Base-by-base conservation (phyloP, 2,797 vertebrate species). In the Peromyscus eremicus region DNA sequence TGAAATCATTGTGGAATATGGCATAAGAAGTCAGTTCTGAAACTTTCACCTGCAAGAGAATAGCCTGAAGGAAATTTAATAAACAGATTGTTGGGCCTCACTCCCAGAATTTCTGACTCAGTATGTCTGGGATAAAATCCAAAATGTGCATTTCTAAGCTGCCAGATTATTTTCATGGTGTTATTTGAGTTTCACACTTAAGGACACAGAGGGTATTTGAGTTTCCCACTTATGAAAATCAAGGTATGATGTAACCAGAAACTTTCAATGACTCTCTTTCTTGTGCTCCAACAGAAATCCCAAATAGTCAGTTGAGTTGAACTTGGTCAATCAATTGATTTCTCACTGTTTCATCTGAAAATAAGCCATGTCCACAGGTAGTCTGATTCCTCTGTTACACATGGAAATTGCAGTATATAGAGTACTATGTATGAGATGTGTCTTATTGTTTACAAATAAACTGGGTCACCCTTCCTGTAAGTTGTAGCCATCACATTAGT, bases 91-190 rank as follows among this genome's bases (percentile, higher is more conserved):
- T 68, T 96, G 86, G 92, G 89, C 73, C 81, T 95, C 46, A 71
- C 75, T 93, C 90, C 68, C 87, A 97, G 94, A 95, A 85, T 87
- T 92, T 96, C 70, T 95, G 87, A 97, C 88, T 96, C 85, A 97
- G 32, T 84, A 76, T 92, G 62, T 46, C 68, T 95, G 86, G 96
- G 93, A 96, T 92, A 94, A 84, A 9, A 55, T 89, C 80, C 92
- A 95, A 93, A 89, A 60, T 92, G 25, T 93, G 80, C 52, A 90
- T 92, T 93, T 97, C 32, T 77, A 81, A 71, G 60, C 57, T 94
- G 64, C 64, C 81, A 93, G 49, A 93, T 93, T 71, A 93, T 87
- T 94, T 93, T 92, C 32, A 84, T 87, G 71, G 70, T 83, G 43
- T 32, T 96, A 49, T 86, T 94, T 94, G 89, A 89, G 87, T 79